Evolutionary conservation across 2,113 vertebrate genomes (phyloP), one percentile per base, ranked within the genome.

Genomic region (Antechinus flavipes): DNA sequence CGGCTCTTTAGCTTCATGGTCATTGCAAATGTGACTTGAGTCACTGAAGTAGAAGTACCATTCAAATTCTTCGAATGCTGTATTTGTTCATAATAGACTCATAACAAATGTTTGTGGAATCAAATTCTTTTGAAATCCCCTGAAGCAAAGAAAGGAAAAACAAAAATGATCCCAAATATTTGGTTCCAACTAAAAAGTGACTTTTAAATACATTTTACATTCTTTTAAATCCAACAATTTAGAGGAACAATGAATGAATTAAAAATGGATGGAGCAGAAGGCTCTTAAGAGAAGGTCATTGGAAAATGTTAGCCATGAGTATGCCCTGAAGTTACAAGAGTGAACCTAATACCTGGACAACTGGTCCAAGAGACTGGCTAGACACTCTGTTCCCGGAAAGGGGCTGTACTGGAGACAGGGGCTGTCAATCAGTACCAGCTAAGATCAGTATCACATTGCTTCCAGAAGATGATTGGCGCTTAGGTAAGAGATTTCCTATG

Each of bases 321-420:
- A 95, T 97, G 98, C 97, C 97, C 97, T 0, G 8, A 95, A 98
- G 98, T 97, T 97, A 97, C 94, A 96, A 96, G 94, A 53, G 97
- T 97, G 94, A 99, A 99, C 97, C 94, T 99, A 98, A 99, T 99
- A 99, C 98, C 98, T 98, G 98, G 98, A 98, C 99, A 99, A 99
- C 98, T 99, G 98, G 98, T 95, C 68, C 96, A 97, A 94, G 96
- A 97, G 97, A 93, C 97, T 58, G 97, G 96, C 97, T 95, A 91
- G 97, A 97, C 94, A 97, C 97, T 98, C 96, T 97, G 95, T 96
- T 98, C 95, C 94, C 91, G 90, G 35, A 97, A 97, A 97, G 97
- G 97, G 96, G 95, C 96, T 97, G 97, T 0, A 42, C 97, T 95
- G 50, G 98, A 97, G 97, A 91, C 56, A 90, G 50, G 91, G n/a